Conservation (phyloP, 2,797 vertebrate species). For the Gadopsis marmoratus region DNA sequence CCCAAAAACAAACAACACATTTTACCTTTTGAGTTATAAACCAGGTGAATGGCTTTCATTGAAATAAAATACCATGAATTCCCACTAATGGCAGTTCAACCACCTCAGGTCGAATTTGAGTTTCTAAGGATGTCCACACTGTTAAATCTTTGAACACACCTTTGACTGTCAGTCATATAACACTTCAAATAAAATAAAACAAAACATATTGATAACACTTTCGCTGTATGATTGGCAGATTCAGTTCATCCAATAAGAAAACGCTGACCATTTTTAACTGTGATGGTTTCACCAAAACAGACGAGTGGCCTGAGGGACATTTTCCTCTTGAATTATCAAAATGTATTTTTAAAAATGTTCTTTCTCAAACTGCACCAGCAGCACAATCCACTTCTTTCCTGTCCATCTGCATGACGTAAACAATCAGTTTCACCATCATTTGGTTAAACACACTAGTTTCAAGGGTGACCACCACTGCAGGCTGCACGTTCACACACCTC, state of each 20-base stretch:
- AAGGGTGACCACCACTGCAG: neutral
- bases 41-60: neutral
- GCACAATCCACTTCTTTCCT: neutral
- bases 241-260: neutral
- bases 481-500: neutral
- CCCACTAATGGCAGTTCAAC: too few species aligned
- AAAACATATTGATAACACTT: neutral
- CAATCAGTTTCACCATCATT: neutral
- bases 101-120: too few species aligned
- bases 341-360: neutral
- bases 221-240: neutral
- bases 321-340: neutral
- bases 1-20: too few species aligned
- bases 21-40: too few species aligned
- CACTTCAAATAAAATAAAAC: neutral
- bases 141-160: too few species aligned
- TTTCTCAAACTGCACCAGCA: neutral
- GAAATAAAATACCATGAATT: neutral
- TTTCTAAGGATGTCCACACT: too few species aligned
- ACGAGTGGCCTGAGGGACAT: neutral
- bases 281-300: neutral
- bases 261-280: neutral
- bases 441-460: too few species aligned
- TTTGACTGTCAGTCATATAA: neutral
- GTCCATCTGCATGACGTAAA: neutral